phyloP scores from a whole-genome alignment of 2,888 invertebrate genomes.

The Druceiella hillmani region DNA sequence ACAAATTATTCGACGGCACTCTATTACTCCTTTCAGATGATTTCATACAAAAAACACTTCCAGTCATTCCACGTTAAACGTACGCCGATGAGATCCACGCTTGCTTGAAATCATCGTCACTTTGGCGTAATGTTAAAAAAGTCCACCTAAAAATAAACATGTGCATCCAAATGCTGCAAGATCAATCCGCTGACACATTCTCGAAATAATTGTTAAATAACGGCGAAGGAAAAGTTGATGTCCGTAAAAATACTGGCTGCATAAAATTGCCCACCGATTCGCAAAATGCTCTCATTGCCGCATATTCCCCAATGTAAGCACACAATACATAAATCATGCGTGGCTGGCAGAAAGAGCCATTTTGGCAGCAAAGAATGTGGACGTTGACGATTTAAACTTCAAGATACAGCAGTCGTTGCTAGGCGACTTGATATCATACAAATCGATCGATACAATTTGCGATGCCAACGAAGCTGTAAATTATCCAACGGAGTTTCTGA shows the following conservation, averaged over 20 bases:
- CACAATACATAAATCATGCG: constrained; percentile 25
- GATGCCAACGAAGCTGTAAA: constrained; percentile 18
- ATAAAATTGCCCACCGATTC: constrained; percentile 25
- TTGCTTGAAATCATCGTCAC: constrained; percentile 13
- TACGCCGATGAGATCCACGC: constrained; percentile 5
- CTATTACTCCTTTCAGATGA: constrained; percentile 15
- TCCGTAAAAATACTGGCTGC: constrained; percentile 22
- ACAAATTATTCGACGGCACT: constrained; percentile 12
- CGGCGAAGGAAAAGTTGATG: constrained; percentile 24
- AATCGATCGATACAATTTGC: constrained; percentile 22
- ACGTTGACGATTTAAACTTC: constrained; percentile 24
- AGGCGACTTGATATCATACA: constrained; percentile 19
- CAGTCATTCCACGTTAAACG: constrained; percentile 8
- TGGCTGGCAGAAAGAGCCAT: constrained; percentile 29
- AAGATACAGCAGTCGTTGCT: constrained; percentile 21
- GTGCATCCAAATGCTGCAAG: constrained; percentile 25
- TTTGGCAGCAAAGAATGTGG: constrained; percentile 29
- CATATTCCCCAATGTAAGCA: constrained; percentile 25
- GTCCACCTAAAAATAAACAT: constrained; percentile 25
- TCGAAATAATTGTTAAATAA: constrained; percentile 26
- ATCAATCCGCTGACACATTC: constrained; percentile 26
- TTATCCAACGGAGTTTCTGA: constrained; percentile 27
- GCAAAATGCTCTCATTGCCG: constrained; percentile 21
- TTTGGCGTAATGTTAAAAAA: constrained; percentile 23
- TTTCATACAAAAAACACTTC: constrained; percentile 18